Conservation (phyloP, 2,797 vertebrate genomes). For the Gobionotothen gibberifrons region DNA sequence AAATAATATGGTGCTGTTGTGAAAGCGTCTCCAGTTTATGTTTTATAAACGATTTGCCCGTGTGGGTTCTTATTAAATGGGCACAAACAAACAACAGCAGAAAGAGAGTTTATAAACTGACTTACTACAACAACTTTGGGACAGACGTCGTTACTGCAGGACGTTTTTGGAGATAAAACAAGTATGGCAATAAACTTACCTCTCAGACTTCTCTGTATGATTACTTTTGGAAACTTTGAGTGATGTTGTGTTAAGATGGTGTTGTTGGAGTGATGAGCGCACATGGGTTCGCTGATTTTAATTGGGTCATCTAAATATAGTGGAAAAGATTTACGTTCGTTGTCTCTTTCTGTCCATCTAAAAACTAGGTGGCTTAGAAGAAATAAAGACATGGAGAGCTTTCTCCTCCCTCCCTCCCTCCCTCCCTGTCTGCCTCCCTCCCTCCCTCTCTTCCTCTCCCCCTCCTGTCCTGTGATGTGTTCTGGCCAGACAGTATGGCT, state of each 20-base stretch:
- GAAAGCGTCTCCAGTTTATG: neutral
- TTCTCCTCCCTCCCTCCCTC: conserved; percentile 1
- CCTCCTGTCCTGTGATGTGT: conserved; percentile 83
- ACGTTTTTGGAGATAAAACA: neutral
- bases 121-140: neutral
- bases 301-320: neutral
- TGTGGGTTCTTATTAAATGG: neutral
- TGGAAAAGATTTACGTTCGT: neutral
- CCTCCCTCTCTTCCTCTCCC: conserved; percentile 48
- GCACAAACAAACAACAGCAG: conserved; percentile 9
- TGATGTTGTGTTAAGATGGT: conserved; percentile 5
- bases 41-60: neutral
- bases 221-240: conserved; percentile 15
- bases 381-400: conserved; percentile 34
- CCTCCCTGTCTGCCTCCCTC: neutral
- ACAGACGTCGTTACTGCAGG: conserved; percentile 4
- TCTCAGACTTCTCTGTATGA: neutral
- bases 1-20: neutral
- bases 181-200: neutral
- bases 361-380: neutral
- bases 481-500: conserved; percentile 83
- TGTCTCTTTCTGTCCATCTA: neutral
- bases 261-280: neutral
- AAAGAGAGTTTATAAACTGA: neutral
- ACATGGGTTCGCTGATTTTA: neutral